Evolutionary conservation across 2,113 vertebrate genomes (phyloP).

Genomic region (Acanthisitta chloris): DNA sequence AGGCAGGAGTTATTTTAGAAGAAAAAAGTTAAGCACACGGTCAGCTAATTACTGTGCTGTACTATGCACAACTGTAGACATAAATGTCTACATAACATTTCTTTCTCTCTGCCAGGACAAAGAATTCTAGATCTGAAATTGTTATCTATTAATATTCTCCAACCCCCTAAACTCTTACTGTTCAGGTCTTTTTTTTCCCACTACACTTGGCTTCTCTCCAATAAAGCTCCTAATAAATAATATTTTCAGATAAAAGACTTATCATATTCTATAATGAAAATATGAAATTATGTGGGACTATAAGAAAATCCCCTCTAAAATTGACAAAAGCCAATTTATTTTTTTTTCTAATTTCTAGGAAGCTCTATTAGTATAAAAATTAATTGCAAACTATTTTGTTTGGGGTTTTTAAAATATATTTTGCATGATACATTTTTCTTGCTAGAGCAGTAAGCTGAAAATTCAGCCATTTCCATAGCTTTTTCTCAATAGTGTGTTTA

Average conservation of each 20-base stretch:
- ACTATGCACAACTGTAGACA: not conserved
- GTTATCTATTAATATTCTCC: not conserved
- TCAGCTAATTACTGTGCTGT: not conserved
- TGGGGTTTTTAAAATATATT: too few species aligned
- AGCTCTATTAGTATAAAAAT: not conserved
- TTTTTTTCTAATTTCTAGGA: not conserved
- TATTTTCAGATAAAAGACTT: not conserved
- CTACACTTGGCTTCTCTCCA: not conserved
- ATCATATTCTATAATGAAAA: not conserved
- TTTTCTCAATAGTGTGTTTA: not conserved
- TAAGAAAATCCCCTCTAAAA: not conserved
- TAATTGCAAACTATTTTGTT: too few species aligned
- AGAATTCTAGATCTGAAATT: not conserved
- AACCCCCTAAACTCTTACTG: not conserved
- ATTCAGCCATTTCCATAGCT: not conserved
- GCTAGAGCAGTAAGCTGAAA: not conserved
- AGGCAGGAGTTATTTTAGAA: not conserved
- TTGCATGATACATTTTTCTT: too few species aligned
- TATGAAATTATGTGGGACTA: not conserved
- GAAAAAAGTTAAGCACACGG: not conserved
- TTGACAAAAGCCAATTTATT: accelerated
- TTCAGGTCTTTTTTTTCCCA: accelerated
- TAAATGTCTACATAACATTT: not conserved
- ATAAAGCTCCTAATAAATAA: not conserved
- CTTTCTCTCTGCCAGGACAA: not conserved